phyloP scores from a whole-genome alignment of 1,140 invertebrate genomes.

The Mamestra configurata region DNA sequence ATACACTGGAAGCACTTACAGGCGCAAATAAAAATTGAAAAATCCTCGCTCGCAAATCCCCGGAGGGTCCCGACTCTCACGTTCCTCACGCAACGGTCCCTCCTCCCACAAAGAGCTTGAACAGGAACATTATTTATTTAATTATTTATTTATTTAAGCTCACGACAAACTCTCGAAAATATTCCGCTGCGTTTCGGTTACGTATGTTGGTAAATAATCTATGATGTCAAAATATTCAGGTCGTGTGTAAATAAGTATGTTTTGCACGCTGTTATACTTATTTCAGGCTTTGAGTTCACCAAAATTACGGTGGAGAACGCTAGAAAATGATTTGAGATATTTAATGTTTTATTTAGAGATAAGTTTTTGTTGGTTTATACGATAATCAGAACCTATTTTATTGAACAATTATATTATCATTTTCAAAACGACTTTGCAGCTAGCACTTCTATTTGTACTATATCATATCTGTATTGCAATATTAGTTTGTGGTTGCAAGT shows the following conservation, averaged over 20 bases:
- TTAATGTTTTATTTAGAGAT: background rate
- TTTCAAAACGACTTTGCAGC: background rate
- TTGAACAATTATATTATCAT: background rate
- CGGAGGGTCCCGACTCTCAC: slow-evolving; percentile 70
- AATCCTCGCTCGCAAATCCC: slow-evolving; percentile 82
- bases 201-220: slow-evolving; percentile 12
- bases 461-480: too few relatives aligned
- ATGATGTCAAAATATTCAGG: background rate
- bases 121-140: slow-evolving; percentile 65
- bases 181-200: slow-evolving; percentile 8
- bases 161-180: slow-evolving; percentile 5
- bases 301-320: background rate
- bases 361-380: background rate
- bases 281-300: background rate
- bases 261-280: background rate
- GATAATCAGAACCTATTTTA: too few relatives aligned
- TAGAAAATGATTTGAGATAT: background rate
- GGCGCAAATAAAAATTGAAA: slow-evolving; percentile 86
- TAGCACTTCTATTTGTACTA: too few relatives aligned
- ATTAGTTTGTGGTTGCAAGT: too few relatives aligned
- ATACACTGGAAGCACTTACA: slow-evolving; percentile 76
- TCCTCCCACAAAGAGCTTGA: slow-evolving; percentile 60
- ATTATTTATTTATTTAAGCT: slow-evolving; percentile 57
- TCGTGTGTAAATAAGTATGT: background rate
- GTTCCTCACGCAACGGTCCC: slow-evolving; percentile 68